Base-by-base conservation (phyloP, 1,140 invertebrate species). In the Lucilia sericata region DNA sequence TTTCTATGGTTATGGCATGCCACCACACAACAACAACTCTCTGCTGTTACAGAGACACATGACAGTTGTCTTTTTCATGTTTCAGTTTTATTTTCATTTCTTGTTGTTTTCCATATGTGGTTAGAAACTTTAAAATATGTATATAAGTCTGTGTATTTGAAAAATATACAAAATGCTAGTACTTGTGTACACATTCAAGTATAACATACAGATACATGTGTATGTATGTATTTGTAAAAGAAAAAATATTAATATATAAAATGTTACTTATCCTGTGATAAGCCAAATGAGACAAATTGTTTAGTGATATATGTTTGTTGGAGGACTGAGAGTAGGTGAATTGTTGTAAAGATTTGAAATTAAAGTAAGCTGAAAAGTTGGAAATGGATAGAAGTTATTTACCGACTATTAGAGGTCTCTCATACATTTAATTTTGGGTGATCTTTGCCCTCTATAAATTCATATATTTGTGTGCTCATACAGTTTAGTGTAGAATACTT, bases 241-340 rank as follows among this genome's bases (percentile, higher is more conserved):
- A 60, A n/a, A n/a, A 60, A 60, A n/a, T 14, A 60, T 5, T 60
- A 70, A 70, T 70, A 70, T 70, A 7, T 25, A 25, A 70, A 21
- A 70, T 70, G 65, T 70, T 70, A 70, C 65, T 70, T 70, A 70
- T 70, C 65, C 65, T 70, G 65, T 21, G 65, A 70, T 70, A 70
- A 70, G 65, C 65, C 65, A 70, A 70, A 70, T 70, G 65, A 70
- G 65, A 70, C 65, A 70, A 70, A 70, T 70, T 70, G 65, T 70
- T 70, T 70, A 21, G 65, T 21, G 25, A 70, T 70, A 70, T 25
- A 21, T 70, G 21, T 70, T 70, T 17, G 7, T 0, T 10, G 2
- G 0, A 42, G 10, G 7, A 42, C 42, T 42, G 42, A 42, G 42
- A 42, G 5, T 10, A 42, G 42, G 5, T 7, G 10, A 42, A 42